A percentile compares a stretch with the other conserved stretches of the same genome.
Evolutionary conservation across 2,113 vertebrate species (phyloP).

Genomic region (Centropus unirufus): DNA sequence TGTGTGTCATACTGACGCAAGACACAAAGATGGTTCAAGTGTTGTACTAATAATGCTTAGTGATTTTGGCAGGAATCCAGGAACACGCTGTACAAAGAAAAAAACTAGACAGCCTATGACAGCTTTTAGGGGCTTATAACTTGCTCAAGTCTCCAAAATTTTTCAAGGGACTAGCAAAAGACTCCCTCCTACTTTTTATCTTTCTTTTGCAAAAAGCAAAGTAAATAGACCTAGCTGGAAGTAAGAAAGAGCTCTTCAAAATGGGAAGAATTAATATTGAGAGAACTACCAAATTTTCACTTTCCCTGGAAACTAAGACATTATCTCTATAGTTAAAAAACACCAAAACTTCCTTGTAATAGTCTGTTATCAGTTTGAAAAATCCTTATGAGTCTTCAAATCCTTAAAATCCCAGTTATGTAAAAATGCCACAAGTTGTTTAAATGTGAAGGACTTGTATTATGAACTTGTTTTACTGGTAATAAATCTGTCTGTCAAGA

Average conservation of each 20-base stretch:
- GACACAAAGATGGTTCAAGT: slow-evolving; percentile 60
- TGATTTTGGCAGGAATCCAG: slow-evolving; percentile 59
- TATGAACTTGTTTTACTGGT: neutral
- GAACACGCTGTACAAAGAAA: slow-evolving; percentile 60
- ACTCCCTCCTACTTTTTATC: neutral
- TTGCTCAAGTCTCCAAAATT: neutral
- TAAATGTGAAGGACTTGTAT: neutral
- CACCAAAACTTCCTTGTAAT: neutral
- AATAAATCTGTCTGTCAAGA: slow-evolving; percentile 4
- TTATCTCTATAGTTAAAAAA: neutral
- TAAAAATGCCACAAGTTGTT: neutral
- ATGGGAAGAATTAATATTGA: neutral
- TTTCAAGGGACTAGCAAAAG: neutral
- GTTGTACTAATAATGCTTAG: slow-evolving; percentile 61
- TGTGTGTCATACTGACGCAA: slow-evolving; percentile 69
- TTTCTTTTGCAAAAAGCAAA: neutral
- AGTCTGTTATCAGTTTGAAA: neutral
- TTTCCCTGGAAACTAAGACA: neutral
- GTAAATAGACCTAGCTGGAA: neutral
- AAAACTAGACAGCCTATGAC: slow-evolving; percentile 35
- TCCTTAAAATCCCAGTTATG: neutral
- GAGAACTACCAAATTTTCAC: neutral
- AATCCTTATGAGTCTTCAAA: neutral
- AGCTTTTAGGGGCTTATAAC: slow-evolving; percentile 18
- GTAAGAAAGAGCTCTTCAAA: neutral